These are phyloP conservation scores for Drosophila tanythrix DNA, from an alignment of 2,888 invertebrate genomes.

Conservation along the genomic window DNA sequence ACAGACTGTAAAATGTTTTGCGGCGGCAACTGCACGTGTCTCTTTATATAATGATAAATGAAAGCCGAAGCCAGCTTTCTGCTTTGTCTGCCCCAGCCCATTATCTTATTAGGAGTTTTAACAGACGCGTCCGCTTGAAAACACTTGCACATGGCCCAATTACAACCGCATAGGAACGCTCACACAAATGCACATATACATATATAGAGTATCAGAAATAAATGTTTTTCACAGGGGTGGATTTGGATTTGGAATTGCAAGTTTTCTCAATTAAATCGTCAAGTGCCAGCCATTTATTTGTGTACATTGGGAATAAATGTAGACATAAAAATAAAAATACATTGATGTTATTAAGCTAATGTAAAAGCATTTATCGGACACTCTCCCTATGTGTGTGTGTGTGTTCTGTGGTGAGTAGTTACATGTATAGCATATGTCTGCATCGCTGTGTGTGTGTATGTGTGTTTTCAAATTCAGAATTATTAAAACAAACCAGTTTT, in stretches of 20 bases:
- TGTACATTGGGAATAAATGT: conserved; percentile 23
- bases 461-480: neutral
- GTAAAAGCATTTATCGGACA: conserved; percentile 53
- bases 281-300: conserved; percentile 58
- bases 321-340: conserved; percentile 10
- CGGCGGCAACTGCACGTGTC: conserved; percentile 17
- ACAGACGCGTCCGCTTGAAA: conserved; percentile 43
- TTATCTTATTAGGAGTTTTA: conserved; percentile 21
- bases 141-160: conserved; percentile 61
- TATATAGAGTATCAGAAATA: conserved; percentile 14
- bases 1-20: conserved; percentile 1
- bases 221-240: conserved; percentile 28
- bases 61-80: conserved; percentile 6
- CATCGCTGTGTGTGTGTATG: neutral
- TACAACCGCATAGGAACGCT: conserved; percentile 4
- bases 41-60: conserved; percentile 2
- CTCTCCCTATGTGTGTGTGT: neutral
- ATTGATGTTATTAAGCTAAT: conserved; percentile 22
- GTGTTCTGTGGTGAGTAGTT: neutral
- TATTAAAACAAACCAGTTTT: neutral
- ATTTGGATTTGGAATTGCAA: conserved; percentile 28
- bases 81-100: conserved; percentile 20
- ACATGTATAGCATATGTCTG: neutral
- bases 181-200: neutral
- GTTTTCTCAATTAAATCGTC: conserved; percentile 66